Base-by-base conservation (phyloP, 2,888 invertebrate species). In the Bibio marci region DNA sequence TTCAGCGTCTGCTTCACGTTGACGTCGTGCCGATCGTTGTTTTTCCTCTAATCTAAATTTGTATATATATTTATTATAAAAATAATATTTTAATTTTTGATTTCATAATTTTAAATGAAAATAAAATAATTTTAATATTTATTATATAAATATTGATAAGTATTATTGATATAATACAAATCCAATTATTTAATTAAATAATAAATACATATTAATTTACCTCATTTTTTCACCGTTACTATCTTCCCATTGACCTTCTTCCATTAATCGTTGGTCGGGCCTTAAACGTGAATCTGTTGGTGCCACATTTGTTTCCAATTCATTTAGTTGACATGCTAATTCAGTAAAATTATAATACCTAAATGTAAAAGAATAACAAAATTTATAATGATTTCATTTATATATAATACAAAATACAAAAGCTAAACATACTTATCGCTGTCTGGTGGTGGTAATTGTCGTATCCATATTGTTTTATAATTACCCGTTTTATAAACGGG, bases 211-310 rank as follows among this genome's bases (percentile, higher is more conserved):
- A n/a, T n/a, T n/a, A n/a, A n/a, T 22, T 40, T 43, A 52, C 43
- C 73, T 67, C 25, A 86, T 59, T 58, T 90, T 88, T 59, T 86
- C 85, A 2, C 65, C 57, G 63, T 94, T 94, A 42, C 92, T 91
- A 46, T 81, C 83, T 53, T 92, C 85, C 86, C 92, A 91, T 39
- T 70, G 67, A 3, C 91, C 92, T 44, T 85, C 73, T 63, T 97
- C 95, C 97, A 99, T 98, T 49, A 92, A 71, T 38, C 97, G 74
- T 66, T 98, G 98, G 71, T 98, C 98, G 42, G 97, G 97, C 41
- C 98, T 71, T 38, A 71, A 63, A 26, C 95, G 74, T 38, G 86
- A 80, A 69, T 99, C 98, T 0, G 97, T 94, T 10, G 95, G 95
- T 37, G 94, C 92, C 22, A 97, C 79, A 44, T 76, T 82, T 5